These are phyloP conservation scores for Syrista parreyssii DNA, from an alignment of 2,888 invertebrate species.

Conservation along the genomic window DNA sequence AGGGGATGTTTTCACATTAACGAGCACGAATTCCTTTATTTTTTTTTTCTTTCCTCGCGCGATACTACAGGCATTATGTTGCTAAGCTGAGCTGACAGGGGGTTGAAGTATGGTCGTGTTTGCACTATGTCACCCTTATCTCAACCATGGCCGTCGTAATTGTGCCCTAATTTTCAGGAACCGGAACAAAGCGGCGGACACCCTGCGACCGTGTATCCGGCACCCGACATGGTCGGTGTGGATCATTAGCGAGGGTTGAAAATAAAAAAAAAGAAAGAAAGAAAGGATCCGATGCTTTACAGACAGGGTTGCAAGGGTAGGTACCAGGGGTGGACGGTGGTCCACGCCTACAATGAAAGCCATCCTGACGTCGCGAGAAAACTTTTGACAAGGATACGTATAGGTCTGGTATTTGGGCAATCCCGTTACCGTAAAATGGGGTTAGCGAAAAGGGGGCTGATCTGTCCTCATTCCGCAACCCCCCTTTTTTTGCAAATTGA, in stretches of 20 bases:
- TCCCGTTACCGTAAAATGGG: not conserved
- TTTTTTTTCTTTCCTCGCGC: conserved; percentile 33
- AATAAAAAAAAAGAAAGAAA: not conserved
- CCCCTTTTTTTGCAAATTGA: not conserved
- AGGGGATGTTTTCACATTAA: conserved; percentile 14
- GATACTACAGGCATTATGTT: conserved; percentile 28
- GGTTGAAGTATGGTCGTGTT: conserved; percentile 39
- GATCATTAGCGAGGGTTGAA: not conserved
- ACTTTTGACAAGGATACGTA: not conserved
- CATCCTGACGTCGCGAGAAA: not conserved
- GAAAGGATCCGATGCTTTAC: not conserved
- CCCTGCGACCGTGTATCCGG: not conserved
- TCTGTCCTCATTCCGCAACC: not conserved
- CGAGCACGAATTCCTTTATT: conserved; percentile 34
- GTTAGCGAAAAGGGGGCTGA: not conserved
- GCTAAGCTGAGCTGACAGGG: conserved; percentile 38
- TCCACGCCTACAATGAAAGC: not conserved
- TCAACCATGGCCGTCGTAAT: conserved; percentile 23
- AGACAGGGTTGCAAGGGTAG: not conserved
- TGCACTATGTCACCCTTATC: conserved; percentile 46
- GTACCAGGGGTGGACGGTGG: not conserved
- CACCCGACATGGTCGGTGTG: not conserved
- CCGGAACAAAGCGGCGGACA: conserved; percentile 36
- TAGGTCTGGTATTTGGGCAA: not conserved
- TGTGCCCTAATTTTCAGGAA: conserved; percentile 45